Evolutionary conservation across 2,797 vertebrate genomes (phyloP).

Genomic region (Avahi laniger): DNA sequence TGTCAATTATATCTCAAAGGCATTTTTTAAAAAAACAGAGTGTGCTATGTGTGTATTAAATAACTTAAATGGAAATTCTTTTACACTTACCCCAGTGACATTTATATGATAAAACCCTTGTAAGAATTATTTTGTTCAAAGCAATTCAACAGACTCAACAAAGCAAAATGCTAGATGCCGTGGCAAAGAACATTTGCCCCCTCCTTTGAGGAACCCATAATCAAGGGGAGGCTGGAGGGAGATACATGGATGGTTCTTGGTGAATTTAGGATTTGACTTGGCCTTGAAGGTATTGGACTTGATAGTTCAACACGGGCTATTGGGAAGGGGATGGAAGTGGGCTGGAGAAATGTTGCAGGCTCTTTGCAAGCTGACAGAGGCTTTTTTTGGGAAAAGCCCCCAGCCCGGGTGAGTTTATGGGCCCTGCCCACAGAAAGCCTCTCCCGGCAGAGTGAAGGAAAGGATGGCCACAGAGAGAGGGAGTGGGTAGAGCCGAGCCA

Average conservation of each 20-base stretch:
- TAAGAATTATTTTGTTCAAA: neutral
- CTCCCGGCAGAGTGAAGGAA: neutral
- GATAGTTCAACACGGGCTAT: neutral
- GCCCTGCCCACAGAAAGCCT: neutral
- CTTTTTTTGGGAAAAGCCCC: neutral
- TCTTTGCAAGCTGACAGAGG: neutral
- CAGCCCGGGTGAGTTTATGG: neutral
- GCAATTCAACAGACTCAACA: neutral
- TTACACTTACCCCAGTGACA: neutral
- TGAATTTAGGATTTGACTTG: neutral
- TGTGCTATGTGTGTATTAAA: neutral
- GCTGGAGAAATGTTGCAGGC: neutral
- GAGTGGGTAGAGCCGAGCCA: neutral
- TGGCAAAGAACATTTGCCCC: neutral
- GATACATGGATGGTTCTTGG: neutral
- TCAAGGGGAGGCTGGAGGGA: neutral
- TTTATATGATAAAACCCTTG: neutral
- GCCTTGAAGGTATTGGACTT: neutral
- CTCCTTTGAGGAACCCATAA: neutral
- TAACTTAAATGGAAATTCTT: conserved; percentile 10
- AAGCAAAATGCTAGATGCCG: neutral
- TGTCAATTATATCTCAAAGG: neutral
- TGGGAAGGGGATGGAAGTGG: accelerated
- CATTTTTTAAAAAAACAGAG: neutral
- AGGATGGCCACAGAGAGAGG: neutral